A percentile compares a stretch with the other conserved stretches of the same genome.
Evolutionary conservation across 2,113 vertebrate species (phyloP).

Genomic region (Thamnaconus septentrionalis): DNA sequence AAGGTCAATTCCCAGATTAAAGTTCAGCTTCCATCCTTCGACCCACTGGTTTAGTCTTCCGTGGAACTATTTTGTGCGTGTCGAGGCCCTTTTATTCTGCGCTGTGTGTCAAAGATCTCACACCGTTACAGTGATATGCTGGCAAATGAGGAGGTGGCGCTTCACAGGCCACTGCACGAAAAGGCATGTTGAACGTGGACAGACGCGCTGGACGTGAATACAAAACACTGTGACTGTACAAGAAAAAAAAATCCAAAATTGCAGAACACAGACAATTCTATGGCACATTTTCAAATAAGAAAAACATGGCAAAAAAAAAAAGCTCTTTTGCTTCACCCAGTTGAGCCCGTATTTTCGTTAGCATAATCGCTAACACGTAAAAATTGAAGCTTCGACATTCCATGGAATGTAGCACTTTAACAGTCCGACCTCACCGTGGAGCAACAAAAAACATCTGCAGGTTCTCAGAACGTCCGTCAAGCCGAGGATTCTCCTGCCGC

Average conservation of each 20-base stretch:
- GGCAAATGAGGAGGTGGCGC: background rate
- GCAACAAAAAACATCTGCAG: constrained; percentile 3
- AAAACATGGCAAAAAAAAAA: constrained; percentile 10
- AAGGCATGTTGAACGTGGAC: constrained; percentile 24
- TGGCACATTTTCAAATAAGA: constrained; percentile 47
- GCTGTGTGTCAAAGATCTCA: background rate
- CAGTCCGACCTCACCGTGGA: constrained; percentile 7
- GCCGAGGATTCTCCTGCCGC: too few relatives aligned
- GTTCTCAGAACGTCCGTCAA: background rate
- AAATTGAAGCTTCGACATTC: constrained; percentile 49
- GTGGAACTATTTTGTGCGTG: constrained; percentile 3
- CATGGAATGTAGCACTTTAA: constrained; percentile 51
- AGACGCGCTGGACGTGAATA: constrained; percentile 10
- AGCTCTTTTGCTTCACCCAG: constrained; percentile 22
- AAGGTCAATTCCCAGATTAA: too few relatives aligned
- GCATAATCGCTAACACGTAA: constrained; percentile 11
- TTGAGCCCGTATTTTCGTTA: constrained; percentile 24
- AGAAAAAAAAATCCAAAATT: constrained; percentile 25
- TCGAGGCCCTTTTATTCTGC: constrained; percentile 1
- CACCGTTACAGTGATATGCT: constrained; percentile 24
- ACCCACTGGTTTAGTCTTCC: background rate
- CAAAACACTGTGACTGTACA: constrained; percentile 5
- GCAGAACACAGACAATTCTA: constrained; percentile 27
- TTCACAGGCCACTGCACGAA: constrained; percentile 12
- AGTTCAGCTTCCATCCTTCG: background rate